These are phyloP conservation scores for Mormyrus proboscirostris DNA, from an alignment of 2,797 vertebrate species.

Conservation along the genomic window DNA sequence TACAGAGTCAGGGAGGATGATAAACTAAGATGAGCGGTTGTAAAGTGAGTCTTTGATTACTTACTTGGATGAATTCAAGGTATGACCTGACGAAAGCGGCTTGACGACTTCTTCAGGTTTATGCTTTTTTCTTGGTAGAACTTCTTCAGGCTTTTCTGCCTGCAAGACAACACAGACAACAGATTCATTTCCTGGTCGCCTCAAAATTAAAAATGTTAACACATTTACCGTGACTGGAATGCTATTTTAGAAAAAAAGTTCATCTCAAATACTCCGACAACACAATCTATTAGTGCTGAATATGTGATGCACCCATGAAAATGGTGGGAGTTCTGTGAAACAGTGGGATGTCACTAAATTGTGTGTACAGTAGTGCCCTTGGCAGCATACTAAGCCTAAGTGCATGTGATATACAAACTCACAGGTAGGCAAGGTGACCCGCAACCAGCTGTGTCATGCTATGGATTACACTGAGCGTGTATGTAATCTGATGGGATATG, in stretches of 20 bases:
- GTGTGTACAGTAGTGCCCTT: not conserved
- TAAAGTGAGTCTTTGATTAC: constrained; percentile 42
- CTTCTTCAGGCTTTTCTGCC: constrained; percentile 57
- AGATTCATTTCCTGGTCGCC: not conserved
- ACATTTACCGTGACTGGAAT: not conserved
- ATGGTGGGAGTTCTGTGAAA: not conserved
- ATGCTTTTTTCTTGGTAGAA: constrained; percentile 66
- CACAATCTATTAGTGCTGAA: not conserved
- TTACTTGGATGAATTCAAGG: constrained; percentile 67
- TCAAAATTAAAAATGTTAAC: not conserved
- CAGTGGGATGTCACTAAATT: not conserved
- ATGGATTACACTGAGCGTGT: not conserved
- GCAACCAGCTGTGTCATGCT: not conserved
- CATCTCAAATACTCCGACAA: not conserved
- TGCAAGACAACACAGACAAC: constrained; percentile 40
- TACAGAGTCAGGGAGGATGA: not conserved
- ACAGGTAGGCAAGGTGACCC: not conserved
- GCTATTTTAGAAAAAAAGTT: not conserved
- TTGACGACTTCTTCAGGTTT: constrained; percentile 65
- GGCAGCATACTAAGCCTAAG: not conserved
- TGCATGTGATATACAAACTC: not conserved
- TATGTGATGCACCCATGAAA: not conserved
- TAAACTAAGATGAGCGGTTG: not conserved
- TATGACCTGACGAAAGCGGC: constrained; percentile 46
- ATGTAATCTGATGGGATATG: not conserved